These are phyloP conservation scores for Ariolimax columbianus DNA, from an alignment of 2,888 invertebrate genomes.

Conservation along the genomic window DNA sequence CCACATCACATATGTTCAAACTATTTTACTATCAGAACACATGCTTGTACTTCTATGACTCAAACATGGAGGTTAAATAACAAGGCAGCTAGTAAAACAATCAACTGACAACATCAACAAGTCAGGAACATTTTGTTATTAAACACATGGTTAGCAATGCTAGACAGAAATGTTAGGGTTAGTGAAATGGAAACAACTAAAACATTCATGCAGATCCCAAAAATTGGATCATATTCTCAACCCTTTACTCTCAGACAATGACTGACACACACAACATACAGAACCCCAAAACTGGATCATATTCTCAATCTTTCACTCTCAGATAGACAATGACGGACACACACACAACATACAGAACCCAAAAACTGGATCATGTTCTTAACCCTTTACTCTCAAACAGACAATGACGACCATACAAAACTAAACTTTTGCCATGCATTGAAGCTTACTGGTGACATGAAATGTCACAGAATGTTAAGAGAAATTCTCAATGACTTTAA, in stretches of 20 bases:
- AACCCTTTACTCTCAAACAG: no score
- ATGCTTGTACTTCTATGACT: not conserved
- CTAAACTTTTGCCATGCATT: not conserved
- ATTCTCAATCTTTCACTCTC: no score
- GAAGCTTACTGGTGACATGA: not conserved
- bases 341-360: no score
- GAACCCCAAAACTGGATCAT: no score
- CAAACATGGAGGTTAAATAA: not conserved
- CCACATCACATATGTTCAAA: not conserved
- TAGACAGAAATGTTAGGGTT: not conserved
- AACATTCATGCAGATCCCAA: not conserved
- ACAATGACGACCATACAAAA: no score
- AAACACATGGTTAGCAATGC: not conserved
- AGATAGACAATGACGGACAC: no score
- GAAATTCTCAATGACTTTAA: not conserved
- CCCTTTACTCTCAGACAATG: no score
- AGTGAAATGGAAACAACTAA: not conserved
- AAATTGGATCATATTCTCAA: no score
- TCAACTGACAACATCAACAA: not conserved
- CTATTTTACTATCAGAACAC: not conserved
- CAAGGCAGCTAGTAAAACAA: not conserved
- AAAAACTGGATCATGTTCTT: no score
- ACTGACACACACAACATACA: no score
- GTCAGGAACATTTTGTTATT: not conserved
- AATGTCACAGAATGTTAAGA: not conserved